Evolutionary conservation across 2,797 vertebrate genomes (phyloP).

Genomic region (Enoplosus armatus): DNA sequence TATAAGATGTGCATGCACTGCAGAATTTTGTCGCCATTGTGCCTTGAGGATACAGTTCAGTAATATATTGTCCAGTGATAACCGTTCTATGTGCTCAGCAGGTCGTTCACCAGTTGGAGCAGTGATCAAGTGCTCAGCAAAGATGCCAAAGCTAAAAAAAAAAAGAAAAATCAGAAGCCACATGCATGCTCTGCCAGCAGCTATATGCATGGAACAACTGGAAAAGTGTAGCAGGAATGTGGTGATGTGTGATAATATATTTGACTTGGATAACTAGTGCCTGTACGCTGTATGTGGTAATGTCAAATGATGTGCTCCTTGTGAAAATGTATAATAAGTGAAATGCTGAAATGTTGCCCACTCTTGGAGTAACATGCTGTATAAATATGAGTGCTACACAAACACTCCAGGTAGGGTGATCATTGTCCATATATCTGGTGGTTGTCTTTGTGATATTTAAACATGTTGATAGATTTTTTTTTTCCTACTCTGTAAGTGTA

Average conservation of each 20-base stretch:
- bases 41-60: slow-evolving; percentile 21
- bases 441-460: slow-evolving; percentile 76
- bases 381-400: slow-evolving; percentile 41
- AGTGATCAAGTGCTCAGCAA: slow-evolving; percentile 47
- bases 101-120: slow-evolving; percentile 42
- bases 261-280: slow-evolving; percentile 22
- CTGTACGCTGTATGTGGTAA: slow-evolving; percentile 39
- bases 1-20: slow-evolving; percentile 44
- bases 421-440: slow-evolving; percentile 55
- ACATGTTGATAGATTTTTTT: slow-evolving; percentile 63
- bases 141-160: slow-evolving; percentile 6
- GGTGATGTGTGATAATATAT: slow-evolving; percentile 38
- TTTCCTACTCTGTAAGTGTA: slow-evolving; percentile 71
- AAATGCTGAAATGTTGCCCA: slow-evolving; percentile 35
- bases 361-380: slow-evolving; percentile 33
- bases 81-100: slow-evolving; percentile 53
- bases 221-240: slow-evolving; percentile 37
- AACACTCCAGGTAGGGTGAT: slow-evolving; percentile 49
- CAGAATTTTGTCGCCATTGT: slow-evolving; percentile 35
- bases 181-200: slow-evolving; percentile 23
- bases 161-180: background rate
- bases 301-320: slow-evolving; percentile 26
- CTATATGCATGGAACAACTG: slow-evolving; percentile 30
- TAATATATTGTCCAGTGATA: slow-evolving; percentile 50
- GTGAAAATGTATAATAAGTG: slow-evolving; percentile 51